phyloP scores from a whole-genome alignment of 2,797 vertebrate genomes.

The Arremon aurantiirostris region DNA sequence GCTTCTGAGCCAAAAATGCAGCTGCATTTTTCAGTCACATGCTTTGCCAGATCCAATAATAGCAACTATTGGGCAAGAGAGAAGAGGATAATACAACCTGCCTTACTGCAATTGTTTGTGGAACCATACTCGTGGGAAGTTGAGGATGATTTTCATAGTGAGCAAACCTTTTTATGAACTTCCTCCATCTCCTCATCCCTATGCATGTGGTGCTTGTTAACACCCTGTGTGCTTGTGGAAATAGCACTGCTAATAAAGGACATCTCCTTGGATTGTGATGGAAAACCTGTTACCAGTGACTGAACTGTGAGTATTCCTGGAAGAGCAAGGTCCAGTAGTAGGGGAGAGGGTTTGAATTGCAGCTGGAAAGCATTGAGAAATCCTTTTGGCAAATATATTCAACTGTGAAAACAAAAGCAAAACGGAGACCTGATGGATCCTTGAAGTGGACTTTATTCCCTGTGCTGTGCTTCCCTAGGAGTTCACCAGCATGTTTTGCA shows the following conservation, averaged over 20 bases:
- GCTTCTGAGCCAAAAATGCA: slow-evolving; percentile 5
- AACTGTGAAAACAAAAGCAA: background rate
- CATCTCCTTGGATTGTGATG: background rate
- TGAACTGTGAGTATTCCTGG: background rate
- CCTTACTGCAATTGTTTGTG: background rate
- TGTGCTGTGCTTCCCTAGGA: background rate
- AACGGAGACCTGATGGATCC: background rate
- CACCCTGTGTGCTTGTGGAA: background rate
- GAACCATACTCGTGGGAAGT: slow-evolving; percentile 6
- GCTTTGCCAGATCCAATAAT: slow-evolving; percentile 32
- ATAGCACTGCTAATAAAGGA: background rate
- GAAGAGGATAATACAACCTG: slow-evolving; percentile 24
- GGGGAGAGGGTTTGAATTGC: background rate
- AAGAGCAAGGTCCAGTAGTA: background rate
- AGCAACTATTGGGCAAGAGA: slow-evolving; percentile 32
- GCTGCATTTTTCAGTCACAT: slow-evolving; percentile 49
- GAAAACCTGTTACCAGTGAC: background rate
- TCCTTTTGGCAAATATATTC: background rate
- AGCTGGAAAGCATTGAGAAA: background rate
- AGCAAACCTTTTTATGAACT: background rate
- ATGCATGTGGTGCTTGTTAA: background rate
- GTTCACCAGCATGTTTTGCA: background rate
- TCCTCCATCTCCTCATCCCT: background rate
- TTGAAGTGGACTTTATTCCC: background rate
- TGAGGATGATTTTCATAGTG: background rate